A percentile compares a stretch with the other conserved stretches of the same genome.
These are phyloP conservation scores for Exaiptasia diaphana DNA, from an alignment of 64 coral and sea anemone genomes.

Conservation along the genomic window DNA sequence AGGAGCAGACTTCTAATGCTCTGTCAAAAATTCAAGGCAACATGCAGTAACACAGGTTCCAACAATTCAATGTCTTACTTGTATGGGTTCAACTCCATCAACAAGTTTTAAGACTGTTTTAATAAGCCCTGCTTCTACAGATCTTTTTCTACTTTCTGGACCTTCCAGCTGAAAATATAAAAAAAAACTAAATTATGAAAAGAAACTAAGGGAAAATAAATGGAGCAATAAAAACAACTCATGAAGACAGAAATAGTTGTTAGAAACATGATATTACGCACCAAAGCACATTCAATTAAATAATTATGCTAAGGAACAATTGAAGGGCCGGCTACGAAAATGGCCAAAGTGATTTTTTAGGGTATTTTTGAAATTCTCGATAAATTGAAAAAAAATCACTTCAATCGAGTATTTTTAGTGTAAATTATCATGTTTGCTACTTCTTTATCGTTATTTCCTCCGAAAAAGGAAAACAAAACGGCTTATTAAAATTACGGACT, in stretches of 20 bases:
- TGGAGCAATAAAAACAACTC: not conserved
- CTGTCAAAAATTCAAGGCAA: too few relatives aligned
- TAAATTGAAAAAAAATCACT: too few relatives aligned
- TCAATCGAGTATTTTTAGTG: too few relatives aligned
- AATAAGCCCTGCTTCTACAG: conserved; percentile 89
- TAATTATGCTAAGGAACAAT: too few relatives aligned
- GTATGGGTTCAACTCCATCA: conserved; percentile 77
- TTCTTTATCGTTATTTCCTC: too few relatives aligned
- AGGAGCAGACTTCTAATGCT: not conserved
- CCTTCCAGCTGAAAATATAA: conserved; percentile 70
- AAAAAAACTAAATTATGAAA: too few relatives aligned
- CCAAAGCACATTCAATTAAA: not conserved
- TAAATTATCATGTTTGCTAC: too few relatives aligned
- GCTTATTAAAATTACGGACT: too few relatives aligned
- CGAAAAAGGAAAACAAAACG: too few relatives aligned
- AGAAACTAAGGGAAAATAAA: not conserved
- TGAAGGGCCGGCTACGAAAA: too few relatives aligned
- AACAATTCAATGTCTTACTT: conserved; percentile 39
- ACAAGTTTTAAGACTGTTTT: conserved; percentile 88
- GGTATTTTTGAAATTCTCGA: too few relatives aligned
- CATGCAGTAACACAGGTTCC: not conserved
- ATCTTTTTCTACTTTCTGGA: conserved; percentile 87
- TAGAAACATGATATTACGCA: not conserved
- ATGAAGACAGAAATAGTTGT: not conserved
- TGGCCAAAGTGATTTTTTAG: too few relatives aligned